Percentiles rank a stretch among this genome's conserved stretches.
Conservation (phyloP, 2,888 invertebrate species). For the Leptopilina syphax region DNA sequence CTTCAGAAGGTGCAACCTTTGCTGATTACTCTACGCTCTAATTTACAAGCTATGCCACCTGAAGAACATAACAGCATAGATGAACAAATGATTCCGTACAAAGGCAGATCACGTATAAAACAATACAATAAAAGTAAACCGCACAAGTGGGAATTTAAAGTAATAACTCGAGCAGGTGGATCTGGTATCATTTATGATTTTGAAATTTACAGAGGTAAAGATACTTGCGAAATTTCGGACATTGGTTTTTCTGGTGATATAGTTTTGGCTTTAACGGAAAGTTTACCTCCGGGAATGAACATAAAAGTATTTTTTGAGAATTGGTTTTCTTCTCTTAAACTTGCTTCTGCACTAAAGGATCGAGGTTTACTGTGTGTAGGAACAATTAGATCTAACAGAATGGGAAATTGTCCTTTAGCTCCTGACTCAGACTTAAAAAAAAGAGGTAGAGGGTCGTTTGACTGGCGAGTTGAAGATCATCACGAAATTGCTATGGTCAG, state of each 20-base stretch:
- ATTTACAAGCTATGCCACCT: slow-evolving; percentile 40
- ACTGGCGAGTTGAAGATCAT: slow-evolving; percentile 41
- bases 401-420: not conserved
- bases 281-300: slow-evolving; percentile 32
- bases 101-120: not conserved
- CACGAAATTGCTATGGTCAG: slow-evolving; percentile 39
- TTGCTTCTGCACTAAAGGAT: slow-evolving; percentile 30
- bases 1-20: slow-evolving; percentile 34
- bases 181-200: slow-evolving; percentile 38
- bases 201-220: slow-evolving; percentile 42
- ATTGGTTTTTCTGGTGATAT: slow-evolving; percentile 44
- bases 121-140: not conserved
- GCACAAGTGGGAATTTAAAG: slow-evolving; percentile 44
- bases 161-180: slow-evolving; percentile 39
- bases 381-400: slow-evolving; percentile 28
- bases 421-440: slow-evolving; percentile 41
- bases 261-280: slow-evolving; percentile 36
- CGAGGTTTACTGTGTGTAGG: slow-evolving; percentile 34
- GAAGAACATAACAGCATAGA: slow-evolving; percentile 34
- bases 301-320: slow-evolving; percentile 42
- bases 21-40: slow-evolving; percentile 28
- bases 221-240: slow-evolving; percentile 35
- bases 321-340: slow-evolving; percentile 37
- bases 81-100: not conserved
- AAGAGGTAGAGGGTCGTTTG: slow-evolving; percentile 41